Percentiles rank a stretch among this genome's conserved stretches.
phyloP scores from a whole-genome alignment of 2,797 vertebrate species.

The Halcyon leucocephala region DNA sequence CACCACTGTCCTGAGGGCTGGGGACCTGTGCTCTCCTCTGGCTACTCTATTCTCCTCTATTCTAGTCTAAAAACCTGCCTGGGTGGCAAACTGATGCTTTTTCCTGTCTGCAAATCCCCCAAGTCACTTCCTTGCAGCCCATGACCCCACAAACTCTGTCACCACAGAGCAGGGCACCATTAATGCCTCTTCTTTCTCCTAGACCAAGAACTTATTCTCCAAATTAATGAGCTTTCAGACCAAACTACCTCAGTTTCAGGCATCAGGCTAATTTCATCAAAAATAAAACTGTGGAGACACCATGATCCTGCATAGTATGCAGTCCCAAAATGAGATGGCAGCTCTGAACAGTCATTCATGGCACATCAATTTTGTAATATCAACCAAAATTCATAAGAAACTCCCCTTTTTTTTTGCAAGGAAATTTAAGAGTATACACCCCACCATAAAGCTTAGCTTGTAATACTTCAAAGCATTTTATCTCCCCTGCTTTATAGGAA shows the following conservation, averaged over 20 bases:
- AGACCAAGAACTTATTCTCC: background rate
- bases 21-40: rapidly evolving
- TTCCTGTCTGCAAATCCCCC: background rate
- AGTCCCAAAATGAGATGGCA: background rate
- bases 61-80: background rate
- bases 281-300: background rate
- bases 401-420: background rate
- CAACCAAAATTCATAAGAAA: background rate
- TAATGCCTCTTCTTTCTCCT: background rate
- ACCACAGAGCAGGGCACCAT: background rate
- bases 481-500: background rate
- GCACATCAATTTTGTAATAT: background rate
- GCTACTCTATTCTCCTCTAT: too few relatives aligned
- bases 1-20: rapidly evolving
- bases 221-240: background rate
- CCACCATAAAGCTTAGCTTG: background rate
- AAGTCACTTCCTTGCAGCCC: background rate
- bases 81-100: background rate
- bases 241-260: background rate
- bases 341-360: background rate
- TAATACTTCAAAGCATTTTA: constrained; percentile 17
- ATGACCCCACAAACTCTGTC: background rate
- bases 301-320: background rate
- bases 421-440: background rate
- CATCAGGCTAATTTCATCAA: background rate